A percentile compares a stretch with the other conserved stretches of the same genome.
phyloP scores from a whole-genome alignment of 1,140 invertebrate species.

The Branchinecta lindahli region DNA sequence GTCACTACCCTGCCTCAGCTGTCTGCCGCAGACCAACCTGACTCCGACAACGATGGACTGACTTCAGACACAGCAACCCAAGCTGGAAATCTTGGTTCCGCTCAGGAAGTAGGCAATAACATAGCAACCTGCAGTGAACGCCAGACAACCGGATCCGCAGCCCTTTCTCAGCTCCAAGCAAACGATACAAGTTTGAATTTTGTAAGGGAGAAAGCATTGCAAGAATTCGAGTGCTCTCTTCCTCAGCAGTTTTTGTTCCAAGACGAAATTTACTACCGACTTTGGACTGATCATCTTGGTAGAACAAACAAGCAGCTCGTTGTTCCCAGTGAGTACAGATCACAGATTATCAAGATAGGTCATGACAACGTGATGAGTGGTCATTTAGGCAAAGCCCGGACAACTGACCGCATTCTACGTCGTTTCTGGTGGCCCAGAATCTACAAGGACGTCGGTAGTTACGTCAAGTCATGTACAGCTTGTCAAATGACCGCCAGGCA shows the following conservation, averaged over 20 bases:
- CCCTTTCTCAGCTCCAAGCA: constrained; percentile 7
- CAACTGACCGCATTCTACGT: constrained; percentile 7
- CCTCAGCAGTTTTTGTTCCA: constrained; percentile 1
- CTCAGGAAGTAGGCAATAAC: too few species aligned
- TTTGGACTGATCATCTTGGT: constrained; percentile 10
- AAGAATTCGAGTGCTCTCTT: constrained; percentile 3
- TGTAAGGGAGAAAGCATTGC: constrained; percentile 8
- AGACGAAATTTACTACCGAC: not conserved
- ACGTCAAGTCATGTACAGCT: constrained; percentile 1
- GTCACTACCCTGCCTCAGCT: not conserved
- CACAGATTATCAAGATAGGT: constrained; percentile 10
- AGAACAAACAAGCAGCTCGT: not conserved
- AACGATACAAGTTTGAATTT: constrained; percentile 2
- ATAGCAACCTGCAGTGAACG: too few species aligned
- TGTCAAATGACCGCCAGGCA: constrained; percentile 3
- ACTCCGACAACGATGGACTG: not conserved
- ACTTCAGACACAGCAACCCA: not conserved
- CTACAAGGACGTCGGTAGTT: not conserved
- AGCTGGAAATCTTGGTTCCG: too few species aligned
- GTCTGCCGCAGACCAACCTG: not conserved
- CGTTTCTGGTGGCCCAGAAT: constrained; percentile 2
- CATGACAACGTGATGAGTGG: constrained; percentile 9
- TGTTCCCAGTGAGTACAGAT: constrained; percentile 6
- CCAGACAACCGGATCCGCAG: not conserved
- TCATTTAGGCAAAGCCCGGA: constrained; percentile 3